Evolutionary conservation across 1,140 invertebrate genomes (phyloP).

Genomic region (Drosophila mayri): DNA sequence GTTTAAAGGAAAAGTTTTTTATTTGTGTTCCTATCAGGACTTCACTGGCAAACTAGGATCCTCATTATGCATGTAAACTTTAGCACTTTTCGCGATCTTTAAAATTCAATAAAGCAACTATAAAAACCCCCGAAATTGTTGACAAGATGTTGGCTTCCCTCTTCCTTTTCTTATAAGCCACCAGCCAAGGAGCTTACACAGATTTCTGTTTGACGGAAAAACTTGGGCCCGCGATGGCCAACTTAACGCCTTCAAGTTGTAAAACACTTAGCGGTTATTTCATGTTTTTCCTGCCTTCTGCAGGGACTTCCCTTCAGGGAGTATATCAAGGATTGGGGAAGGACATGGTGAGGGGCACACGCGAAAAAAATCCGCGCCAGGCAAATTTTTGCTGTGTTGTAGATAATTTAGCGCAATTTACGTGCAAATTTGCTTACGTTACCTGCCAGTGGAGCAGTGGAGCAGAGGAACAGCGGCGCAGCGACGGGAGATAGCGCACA

Average conservation of each 20-base stretch:
- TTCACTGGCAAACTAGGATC: conserved; percentile 6
- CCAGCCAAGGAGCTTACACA: conserved; percentile 60
- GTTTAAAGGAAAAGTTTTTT: conserved; percentile 24
- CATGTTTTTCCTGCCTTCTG: conserved; percentile 51
- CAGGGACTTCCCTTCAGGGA: conserved; percentile 6
- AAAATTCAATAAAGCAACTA: conserved; percentile 50
- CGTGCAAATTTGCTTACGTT: conserved; percentile 77
- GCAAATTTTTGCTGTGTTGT: conserved; percentile 58
- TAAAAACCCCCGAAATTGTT: conserved; percentile 25
- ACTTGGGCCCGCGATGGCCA: conserved; percentile 47
- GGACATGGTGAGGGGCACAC: conserved; percentile 20
- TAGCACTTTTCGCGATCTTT: conserved; percentile 38
- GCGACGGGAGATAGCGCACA: conserved; percentile 56
- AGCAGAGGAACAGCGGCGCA: conserved; percentile 8
- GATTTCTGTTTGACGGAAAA: conserved; percentile 50
- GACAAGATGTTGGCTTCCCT: conserved; percentile 23
- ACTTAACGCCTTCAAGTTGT: conserved; percentile 78
- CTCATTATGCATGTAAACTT: conserved; percentile 36
- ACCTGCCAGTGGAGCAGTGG: conserved; percentile 27
- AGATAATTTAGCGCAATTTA: conserved; percentile 81
- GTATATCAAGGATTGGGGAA: conserved; percentile 16
- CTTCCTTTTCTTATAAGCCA: conserved; percentile 8
- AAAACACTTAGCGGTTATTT: conserved; percentile 82
- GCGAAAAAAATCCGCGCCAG: conserved; percentile 65
- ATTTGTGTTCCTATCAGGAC: conserved; percentile 7